phyloP scores from a whole-genome alignment of 2,888 invertebrate species.

The Platerodrilus igneus region DNA sequence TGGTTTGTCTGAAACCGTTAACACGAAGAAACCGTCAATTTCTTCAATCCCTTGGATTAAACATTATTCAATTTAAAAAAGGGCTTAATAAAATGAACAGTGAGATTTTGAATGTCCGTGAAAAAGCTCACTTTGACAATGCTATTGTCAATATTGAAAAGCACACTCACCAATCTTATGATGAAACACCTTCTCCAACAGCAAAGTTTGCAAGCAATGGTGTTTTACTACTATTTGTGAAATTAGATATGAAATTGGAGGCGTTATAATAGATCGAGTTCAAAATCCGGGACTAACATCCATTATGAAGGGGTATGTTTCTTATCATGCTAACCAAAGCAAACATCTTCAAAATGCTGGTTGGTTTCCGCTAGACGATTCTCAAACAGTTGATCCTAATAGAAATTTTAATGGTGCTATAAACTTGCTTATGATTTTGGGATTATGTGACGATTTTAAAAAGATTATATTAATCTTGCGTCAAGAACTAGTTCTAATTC shows the following conservation, averaged over 20 bases:
- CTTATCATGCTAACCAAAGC: constrained; percentile 31
- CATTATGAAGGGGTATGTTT: constrained; percentile 39
- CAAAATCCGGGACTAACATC: constrained; percentile 38
- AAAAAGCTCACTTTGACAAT: constrained; percentile 25
- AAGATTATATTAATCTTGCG: too few relatives aligned
- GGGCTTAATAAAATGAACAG: constrained; percentile 1
- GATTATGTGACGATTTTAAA: too few relatives aligned
- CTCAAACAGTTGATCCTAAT: too few relatives aligned
- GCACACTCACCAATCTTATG: constrained; percentile 33
- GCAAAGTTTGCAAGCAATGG: constrained; percentile 32
- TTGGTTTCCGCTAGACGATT: constrained; percentile 23
- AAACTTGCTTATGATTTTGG: too few relatives aligned
- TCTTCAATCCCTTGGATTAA: constrained; percentile 4
- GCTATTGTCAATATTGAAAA: constrained; percentile 27
- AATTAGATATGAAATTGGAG: constrained; percentile 40
- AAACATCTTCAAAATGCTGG: constrained; percentile 31
- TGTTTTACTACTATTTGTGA: constrained; percentile 35
- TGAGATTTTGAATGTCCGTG: constrained; percentile 22
- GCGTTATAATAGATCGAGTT: constrained; percentile 35
- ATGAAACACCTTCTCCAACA: constrained; percentile 34
- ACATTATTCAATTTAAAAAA: too few relatives aligned
- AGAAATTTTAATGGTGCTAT: too few relatives aligned
- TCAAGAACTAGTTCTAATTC: too few relatives aligned
- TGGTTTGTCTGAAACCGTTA: constrained; percentile 2
- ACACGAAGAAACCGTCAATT: constrained; percentile 2